A percentile compares a stretch with the other conserved stretches of the same genome.
Evolutionary conservation across 2,888 invertebrate species (phyloP).

Genomic region (Cantharis flavilabris): DNA sequence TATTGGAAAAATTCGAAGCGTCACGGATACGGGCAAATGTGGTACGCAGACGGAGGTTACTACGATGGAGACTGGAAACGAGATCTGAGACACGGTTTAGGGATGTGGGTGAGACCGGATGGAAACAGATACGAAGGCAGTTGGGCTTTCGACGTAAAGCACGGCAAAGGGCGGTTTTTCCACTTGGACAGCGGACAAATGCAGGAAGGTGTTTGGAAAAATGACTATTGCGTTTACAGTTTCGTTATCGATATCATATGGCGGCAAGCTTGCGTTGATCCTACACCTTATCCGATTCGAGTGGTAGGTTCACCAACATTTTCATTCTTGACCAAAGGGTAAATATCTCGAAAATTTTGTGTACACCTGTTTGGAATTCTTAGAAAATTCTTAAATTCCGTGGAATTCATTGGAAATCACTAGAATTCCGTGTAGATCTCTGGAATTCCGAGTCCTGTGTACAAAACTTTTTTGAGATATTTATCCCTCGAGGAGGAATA

Average conservation of each 20-base stretch:
- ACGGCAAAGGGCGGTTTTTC: slow-evolving; percentile 68
- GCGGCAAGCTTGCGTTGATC: slow-evolving; percentile 60
- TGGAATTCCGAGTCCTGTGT: too few species aligned
- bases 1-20: slow-evolving; percentile 58
- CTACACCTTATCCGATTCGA: slow-evolving; percentile 63
- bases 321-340: too few species aligned
- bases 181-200: slow-evolving; percentile 68
- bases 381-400: too few species aligned
- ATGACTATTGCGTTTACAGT: slow-evolving; percentile 61
- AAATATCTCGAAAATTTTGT: too few species aligned
- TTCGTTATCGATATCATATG: slow-evolving; percentile 63
- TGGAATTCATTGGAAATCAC: too few species aligned
- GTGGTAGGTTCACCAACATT: slow-evolving; percentile 47
- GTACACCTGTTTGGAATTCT: too few species aligned
- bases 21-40: slow-evolving; percentile 66
- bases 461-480: too few species aligned
- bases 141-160: slow-evolving; percentile 61
- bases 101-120: slow-evolving; percentile 39
- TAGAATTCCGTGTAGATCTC: too few species aligned
- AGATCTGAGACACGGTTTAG: slow-evolving; percentile 42
- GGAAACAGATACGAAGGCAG: slow-evolving; percentile 64
- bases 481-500: too few species aligned
- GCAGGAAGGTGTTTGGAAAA: slow-evolving; percentile 68
- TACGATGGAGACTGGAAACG: slow-evolving; percentile 67
- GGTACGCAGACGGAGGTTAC: slow-evolving; percentile 62